Evolutionary conservation across 2,888 invertebrate genomes (phyloP).

Genomic region (Morinoia aosen): DNA sequence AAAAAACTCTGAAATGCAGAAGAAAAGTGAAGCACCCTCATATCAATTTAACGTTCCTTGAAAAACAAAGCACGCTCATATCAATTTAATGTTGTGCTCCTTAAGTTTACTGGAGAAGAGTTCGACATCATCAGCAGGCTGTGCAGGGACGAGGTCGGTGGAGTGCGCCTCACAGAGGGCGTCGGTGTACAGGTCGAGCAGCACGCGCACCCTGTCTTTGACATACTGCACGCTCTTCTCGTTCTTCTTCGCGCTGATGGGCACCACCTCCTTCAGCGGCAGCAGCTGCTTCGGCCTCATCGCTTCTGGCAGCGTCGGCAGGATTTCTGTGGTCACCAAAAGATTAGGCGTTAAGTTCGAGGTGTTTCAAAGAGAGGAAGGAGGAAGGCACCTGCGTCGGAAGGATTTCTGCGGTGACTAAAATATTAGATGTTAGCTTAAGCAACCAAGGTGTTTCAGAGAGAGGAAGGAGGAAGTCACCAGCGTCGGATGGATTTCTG

Average conservation of each 20-base stretch:
- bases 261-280: slow-evolving; percentile 55
- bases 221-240: slow-evolving; percentile 40
- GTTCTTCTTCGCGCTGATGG: slow-evolving; percentile 57
- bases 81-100: slow-evolving; percentile 19
- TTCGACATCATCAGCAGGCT: background rate
- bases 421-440: too few relatives aligned
- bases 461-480: too few relatives aligned
- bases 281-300: slow-evolving; percentile 55
- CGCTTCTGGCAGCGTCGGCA: slow-evolving; percentile 56
- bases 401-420: too few relatives aligned
- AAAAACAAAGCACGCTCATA: background rate
- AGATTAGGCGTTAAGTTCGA: too few relatives aligned
- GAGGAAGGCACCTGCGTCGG: background rate
- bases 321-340: slow-evolving; percentile 41
- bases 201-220: slow-evolving; percentile 47
- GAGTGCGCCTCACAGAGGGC: background rate
- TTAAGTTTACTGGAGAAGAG: background rate
- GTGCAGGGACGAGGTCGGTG: background rate
- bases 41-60: too few relatives aligned
- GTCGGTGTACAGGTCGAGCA: slow-evolving; percentile 58
- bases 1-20: too few relatives aligned
- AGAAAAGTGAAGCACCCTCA: too few relatives aligned
- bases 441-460: too few relatives aligned
- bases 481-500: too few relatives aligned
- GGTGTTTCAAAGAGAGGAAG: background rate